Base-by-base conservation (phyloP, 2,113 vertebrate species). In the Cynocephalus volans region DNA sequence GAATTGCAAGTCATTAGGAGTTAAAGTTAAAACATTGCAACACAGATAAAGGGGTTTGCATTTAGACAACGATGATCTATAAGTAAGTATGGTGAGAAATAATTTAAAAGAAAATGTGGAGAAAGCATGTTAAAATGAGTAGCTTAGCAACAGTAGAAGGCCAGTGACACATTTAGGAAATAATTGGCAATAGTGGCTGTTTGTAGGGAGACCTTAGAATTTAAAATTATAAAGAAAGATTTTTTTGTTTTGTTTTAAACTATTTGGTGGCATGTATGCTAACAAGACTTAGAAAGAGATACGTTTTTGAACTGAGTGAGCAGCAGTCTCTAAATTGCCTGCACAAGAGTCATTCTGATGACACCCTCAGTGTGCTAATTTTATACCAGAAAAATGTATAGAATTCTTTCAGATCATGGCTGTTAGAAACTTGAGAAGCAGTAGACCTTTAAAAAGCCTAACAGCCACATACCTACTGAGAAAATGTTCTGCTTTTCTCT, bases 141-240 rank as follows among this genome's bases (percentile, higher is more conserved):
- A 95, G 15, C 50, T 89, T 96, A 79, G 77, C 82, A 93, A 86
- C 31, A 24, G 17, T 28, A 23, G 62, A 60, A 85, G 72, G 19
- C 48, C 54, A 45, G 58, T 83, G 95, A 77, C 76, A 96, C n/a
- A 92, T 81, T 72, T 23, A 92, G 82, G 28, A 92, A 95, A 88
- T 95, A 96, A 83, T 67, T 97, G 87, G 11, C 19, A 85, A 86
- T 79, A 95, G 69, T 88, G 3, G 5, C 72, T 79, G 80, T 58
- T 92, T 96, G 19, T 86, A 58, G 15, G 73, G 54, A 85, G 79
- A 90, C 5, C 1, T 5, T 52, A 31, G 80, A 54, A 56, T 88
- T 95, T 85, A 72, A n/a, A 85, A 28, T 64, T 26, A 50, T 52
- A 26, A 28, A 84, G 17, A 77, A 88, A 62, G 21, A 56, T 8